Base-by-base conservation (phyloP, 2,888 invertebrate genomes). In the Drosophila phalerata region DNA sequence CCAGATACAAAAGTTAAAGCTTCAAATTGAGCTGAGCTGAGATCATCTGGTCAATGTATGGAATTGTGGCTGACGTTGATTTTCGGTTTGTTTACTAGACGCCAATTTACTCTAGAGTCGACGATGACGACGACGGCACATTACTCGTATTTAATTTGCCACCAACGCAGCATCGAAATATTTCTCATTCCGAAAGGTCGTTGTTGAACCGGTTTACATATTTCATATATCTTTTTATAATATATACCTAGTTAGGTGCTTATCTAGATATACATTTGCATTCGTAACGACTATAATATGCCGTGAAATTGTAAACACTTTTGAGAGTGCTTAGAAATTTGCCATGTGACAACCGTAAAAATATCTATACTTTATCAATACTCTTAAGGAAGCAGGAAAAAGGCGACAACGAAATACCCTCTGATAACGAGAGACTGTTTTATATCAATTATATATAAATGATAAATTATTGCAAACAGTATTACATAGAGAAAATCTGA, bases 231-330 rank as follows among this genome's bases (percentile, higher is more conserved):
- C 19, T 40, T 17, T 22, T 40, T 63, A 56, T 51, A 51, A 34
- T 51, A 25, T 15, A 38, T 42, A 34, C 28, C 25, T 57, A 52
- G 57, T 73, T 56, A 43, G 38, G 30, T 61, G 45, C 32, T 64
- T 32, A 58, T 22, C 38, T 48, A 30, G 47, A 13, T 17, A 49
- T 62, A 64, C 64, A 88, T 85, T 85, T 85, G 84, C 85, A 85
- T 88, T 88, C 73, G 64, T 88, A 85, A 85, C 76, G 85, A 87
- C 70, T 64, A 76, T 64, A 69, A 84, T 87, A 66, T 51, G 79
- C 84, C 82, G 84, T 89, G 84, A 85, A 85, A 85, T 85, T 85
- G 89, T 81, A 87, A 81, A 76, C 79, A 87, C 66, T 74, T 10
- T 63, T 53, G 42, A 65, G 67, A 64, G 40, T 65, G 73, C 43